These are phyloP conservation scores for Merops nubicus DNA, from an alignment of 2,113 vertebrate species.

Conservation along the genomic window DNA sequence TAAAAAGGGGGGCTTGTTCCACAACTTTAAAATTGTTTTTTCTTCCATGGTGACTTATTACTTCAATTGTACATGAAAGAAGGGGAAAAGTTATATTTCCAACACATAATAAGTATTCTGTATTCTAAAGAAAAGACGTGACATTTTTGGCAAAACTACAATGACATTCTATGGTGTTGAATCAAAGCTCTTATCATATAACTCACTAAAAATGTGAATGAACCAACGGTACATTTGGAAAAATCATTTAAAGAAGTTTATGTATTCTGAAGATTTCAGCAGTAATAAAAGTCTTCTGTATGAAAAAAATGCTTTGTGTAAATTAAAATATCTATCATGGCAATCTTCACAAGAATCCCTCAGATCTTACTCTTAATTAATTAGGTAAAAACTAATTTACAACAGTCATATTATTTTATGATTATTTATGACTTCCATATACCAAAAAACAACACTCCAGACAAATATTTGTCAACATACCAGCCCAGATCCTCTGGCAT, in stretches of 20 bases:
- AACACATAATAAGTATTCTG: not conserved
- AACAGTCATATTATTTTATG: not conserved
- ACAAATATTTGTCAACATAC: not conserved
- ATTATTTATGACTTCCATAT: not conserved
- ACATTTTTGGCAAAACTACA: not conserved
- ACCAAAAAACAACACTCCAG: not conserved
- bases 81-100: not conserved
- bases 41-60: not conserved
- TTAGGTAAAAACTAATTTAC: not conserved
- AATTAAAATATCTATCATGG: not conserved
- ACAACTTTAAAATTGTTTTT: not conserved
- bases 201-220: not conserved
- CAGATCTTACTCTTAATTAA: not conserved
- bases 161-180: not conserved
- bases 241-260: not conserved
- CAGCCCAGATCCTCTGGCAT: not conserved
- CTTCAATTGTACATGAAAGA: not conserved
- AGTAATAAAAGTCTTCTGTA: not conserved
- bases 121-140: not conserved
- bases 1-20: fast-evolving
- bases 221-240: not conserved
- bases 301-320: not conserved
- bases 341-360: not conserved
- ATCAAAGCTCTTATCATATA: not conserved
- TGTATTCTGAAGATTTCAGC: not conserved